Percentiles rank a stretch among this genome's conserved stretches.
Conservation (phyloP, 1,140 invertebrate genomes). For the Phenacoccus solenopsis region DNA sequence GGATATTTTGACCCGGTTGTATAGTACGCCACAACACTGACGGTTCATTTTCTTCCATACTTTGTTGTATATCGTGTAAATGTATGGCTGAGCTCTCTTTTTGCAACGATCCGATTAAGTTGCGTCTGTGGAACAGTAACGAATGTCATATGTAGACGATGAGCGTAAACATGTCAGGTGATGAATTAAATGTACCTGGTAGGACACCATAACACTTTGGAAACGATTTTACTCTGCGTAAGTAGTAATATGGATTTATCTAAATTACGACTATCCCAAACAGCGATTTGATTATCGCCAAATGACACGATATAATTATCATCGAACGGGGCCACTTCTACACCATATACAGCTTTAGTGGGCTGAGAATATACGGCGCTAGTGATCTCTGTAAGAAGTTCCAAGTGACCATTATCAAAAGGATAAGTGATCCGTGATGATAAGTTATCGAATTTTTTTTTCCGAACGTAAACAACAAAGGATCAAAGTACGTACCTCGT, state of each 20-base stretch:
- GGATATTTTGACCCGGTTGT: slow-evolving; percentile 38
- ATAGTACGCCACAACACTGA: slow-evolving; percentile 59
- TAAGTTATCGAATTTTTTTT: background rate
- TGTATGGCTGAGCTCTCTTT: slow-evolving; percentile 53
- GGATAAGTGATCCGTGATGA: background rate
- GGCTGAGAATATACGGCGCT: slow-evolving; percentile 28
- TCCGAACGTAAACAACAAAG: slow-evolving; percentile 5
- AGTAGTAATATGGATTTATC: slow-evolving; percentile 68
- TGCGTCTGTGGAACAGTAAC: slow-evolving; percentile 43
- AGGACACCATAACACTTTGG: slow-evolving; percentile 75
- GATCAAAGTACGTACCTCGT: slow-evolving; percentile 47
- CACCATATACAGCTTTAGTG: slow-evolving; percentile 70
- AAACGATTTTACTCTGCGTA: slow-evolving; percentile 52
- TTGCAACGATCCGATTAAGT: slow-evolving; percentile 58
- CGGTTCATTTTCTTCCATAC: slow-evolving; percentile 58
- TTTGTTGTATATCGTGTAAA: slow-evolving; percentile 69
- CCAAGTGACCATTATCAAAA: background rate
- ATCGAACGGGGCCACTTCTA: slow-evolving; percentile 62
- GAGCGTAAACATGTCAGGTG: background rate
- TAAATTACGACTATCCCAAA: slow-evolving; percentile 81
- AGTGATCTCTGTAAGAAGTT: background rate
- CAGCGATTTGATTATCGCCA: slow-evolving; percentile 60
- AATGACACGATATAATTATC: slow-evolving; percentile 69
- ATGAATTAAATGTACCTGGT: slow-evolving; percentile 46
- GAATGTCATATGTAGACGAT: background rate